Base-by-base conservation (phyloP, 2,888 invertebrate genomes). In the Lepas anatifera region DNA sequence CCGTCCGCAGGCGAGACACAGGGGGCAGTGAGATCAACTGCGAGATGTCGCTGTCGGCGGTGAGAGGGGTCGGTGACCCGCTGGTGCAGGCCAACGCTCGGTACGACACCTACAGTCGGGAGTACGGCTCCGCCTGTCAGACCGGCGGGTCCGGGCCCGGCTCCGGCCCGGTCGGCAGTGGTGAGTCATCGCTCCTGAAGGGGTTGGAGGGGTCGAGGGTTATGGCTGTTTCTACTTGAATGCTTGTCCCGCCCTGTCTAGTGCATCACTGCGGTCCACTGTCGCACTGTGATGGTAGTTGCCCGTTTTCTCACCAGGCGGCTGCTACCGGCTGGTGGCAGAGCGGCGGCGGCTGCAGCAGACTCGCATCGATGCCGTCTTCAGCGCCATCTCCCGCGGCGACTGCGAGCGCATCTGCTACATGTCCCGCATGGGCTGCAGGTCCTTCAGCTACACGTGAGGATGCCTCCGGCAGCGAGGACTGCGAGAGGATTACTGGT, bases 81-180 rank as follows among this genome's bases (percentile, higher is more conserved):
- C 18, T 22, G 4, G 37, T 64, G 37, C 25, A 39, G 39, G 11
- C 37, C n/a, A 39, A 64, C 25, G 3, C 3, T 10, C 64, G 25
- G 11, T 64, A 64, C 39, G 64, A 64, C 25, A 64, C 64, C n/a
- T 64, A 64, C 64, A 64, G 64, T 13, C 37, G 64, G 4, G 64
- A 64, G 39, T 64, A 64, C 64, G 64, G 64, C n/a, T 3, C 37
- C 25, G 64, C 64, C 64, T 64, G 64, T 7, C 37, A 58, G 58
- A 32, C 58, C 29, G 52, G 52, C 27, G 52, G 52, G 6, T 11
- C 27, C n/a, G n/a, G n/a, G 3, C 3, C n/a, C 37, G 22, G 67
- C 25, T 3, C 27, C 39, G 67, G 39, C 6, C 41, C 13, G 35
- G 22, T 27, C 35, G 67, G 25, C 22, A 67, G n/a, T n/a, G n/a